Base-by-base conservation (phyloP, 2,797 vertebrate genomes). In the Eulemur albifrons region DNA sequence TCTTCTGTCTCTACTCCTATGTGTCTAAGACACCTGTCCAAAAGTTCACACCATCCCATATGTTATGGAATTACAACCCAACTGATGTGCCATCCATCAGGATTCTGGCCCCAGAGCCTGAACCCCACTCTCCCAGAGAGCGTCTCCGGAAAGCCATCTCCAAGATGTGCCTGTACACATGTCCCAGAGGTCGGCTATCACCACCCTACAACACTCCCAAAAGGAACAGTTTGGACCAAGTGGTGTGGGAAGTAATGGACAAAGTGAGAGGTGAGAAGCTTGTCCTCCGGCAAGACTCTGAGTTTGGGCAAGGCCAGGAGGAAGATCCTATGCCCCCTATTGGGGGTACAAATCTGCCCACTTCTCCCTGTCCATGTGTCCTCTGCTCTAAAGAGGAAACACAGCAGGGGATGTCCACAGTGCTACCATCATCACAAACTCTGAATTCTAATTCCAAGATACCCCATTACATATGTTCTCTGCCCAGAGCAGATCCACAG, bases 1-100 rank as follows among this genome's bases (percentile, higher is more conserved):
- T 99, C 97, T 99, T 99, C 98, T 99, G 99, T 65, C 99, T 99
- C 89, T 99, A 99, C 98, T 99, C 99, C 52, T 98, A 99, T 0
- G 99, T 99, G 95, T 99, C 99, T 4, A 99, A 99, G 94, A 99
- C 99, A 6, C 99, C 99, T 0, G 96, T 99, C 21, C 99, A 99
- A 96, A 99, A 99, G 97, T 99, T 99, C 76, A 98, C 98, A 52
- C 98, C 99, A 0, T 92, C 94, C 38, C 98, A 98, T 0, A 98
- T 99, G 97, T 96, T 99, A 72, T 98, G 97, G 97, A 98, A 99
- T 84, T 98, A 96, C 54, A 98, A 98, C 11, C 97, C 99, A 3
- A 96, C 98, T 18, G 98, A 99, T 21, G 96, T 97, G 94, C 98
- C 98, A 0, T 97, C 98, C 21, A 73, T 95, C 52, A 98, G 97